A percentile compares a stretch with the other conserved stretches of the same genome.
These are phyloP conservation scores for Orius insidiosus DNA, from an alignment of 1,140 invertebrate species.

Conservation along the genomic window DNA sequence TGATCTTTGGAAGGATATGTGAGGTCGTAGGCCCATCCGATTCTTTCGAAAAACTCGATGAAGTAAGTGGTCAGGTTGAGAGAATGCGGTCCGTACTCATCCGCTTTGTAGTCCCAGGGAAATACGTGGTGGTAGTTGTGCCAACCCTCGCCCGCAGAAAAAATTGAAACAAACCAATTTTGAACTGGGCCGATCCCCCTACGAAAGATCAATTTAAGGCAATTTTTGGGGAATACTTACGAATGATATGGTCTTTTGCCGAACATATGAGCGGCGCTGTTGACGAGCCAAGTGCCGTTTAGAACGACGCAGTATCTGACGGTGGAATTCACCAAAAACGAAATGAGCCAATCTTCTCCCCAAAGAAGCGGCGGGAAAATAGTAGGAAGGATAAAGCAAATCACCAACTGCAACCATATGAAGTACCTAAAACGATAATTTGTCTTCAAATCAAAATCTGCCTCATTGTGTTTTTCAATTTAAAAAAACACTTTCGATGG, in stretches of 20 bases:
- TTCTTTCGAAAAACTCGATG: slow-evolving; percentile 29
- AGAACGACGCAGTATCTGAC: slow-evolving; percentile 58
- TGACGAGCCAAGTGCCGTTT: slow-evolving; percentile 80
- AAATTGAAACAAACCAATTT: slow-evolving; percentile 37
- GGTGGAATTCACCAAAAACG: slow-evolving; percentile 41
- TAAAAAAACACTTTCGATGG: slow-evolving; percentile 54
- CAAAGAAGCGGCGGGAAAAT: slow-evolving; percentile 54
- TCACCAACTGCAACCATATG: slow-evolving; percentile 41
- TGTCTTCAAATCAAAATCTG: no score
- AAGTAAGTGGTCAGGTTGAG: slow-evolving; percentile 31
- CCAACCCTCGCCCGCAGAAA: slow-evolving; percentile 45
- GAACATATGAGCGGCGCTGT: slow-evolving; percentile 69
- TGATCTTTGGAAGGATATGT: slow-evolving; percentile 20
- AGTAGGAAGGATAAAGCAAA: slow-evolving; percentile 62
- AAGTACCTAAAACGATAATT: slow-evolving; percentile 35
- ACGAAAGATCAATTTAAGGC: slow-evolving; percentile 23
- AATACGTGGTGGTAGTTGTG: slow-evolving; percentile 77
- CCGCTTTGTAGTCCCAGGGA: slow-evolving; percentile 82
- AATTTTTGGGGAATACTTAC: no score
- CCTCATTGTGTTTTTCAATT: no score
- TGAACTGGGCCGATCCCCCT: slow-evolving; percentile 46
- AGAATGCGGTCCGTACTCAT: slow-evolving; percentile 35
- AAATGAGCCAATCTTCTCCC: slow-evolving; percentile 44
- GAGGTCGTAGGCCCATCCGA: slow-evolving; percentile 44
- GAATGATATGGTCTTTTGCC: slow-evolving; percentile 65